Percentiles rank a stretch among this genome's conserved stretches.
Evolutionary conservation across 2,113 vertebrate species (phyloP).

Genomic region (Petroica traversi): DNA sequence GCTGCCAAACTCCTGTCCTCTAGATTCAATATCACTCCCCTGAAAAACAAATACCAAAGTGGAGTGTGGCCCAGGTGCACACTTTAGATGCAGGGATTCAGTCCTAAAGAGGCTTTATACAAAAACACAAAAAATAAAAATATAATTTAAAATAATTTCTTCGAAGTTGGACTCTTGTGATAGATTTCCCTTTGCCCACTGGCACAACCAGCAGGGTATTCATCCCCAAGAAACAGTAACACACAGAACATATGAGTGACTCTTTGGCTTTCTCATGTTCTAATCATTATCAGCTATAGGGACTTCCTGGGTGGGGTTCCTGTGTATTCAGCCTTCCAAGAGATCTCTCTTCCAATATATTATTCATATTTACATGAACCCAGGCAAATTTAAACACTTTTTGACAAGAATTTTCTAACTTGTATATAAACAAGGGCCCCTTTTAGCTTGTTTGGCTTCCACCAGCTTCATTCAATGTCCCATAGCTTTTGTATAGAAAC

Average conservation of each 20-base stretch:
- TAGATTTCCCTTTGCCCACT: not conserved
- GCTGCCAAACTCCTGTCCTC: not conserved
- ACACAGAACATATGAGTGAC: not conserved
- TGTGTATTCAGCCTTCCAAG: not conserved
- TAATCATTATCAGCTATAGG: not conserved
- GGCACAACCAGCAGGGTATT: not conserved
- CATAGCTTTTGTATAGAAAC: accelerated
- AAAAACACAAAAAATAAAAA: not conserved
- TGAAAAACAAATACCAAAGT: not conserved
- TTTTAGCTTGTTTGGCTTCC: not conserved
- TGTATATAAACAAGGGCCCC: accelerated
- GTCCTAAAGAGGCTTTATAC: not conserved
- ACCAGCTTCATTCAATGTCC: not conserved
- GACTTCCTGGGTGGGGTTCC: not conserved
- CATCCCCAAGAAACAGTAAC: not conserved
- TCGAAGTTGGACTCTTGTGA: not conserved
- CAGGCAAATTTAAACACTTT: not conserved
- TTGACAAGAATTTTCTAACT: not conserved
- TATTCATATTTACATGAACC: not conserved
- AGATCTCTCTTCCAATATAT: not conserved
- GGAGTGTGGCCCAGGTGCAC: not conserved
- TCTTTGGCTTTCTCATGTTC: not conserved
- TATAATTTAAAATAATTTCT: not conserved
- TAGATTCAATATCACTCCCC: not conserved
- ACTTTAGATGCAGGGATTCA: not conserved